A percentile compares a stretch with the other conserved stretches of the same genome.
Evolutionary conservation across 2,888 invertebrate species (phyloP).

Genomic region (Prosapia bicincta): DNA sequence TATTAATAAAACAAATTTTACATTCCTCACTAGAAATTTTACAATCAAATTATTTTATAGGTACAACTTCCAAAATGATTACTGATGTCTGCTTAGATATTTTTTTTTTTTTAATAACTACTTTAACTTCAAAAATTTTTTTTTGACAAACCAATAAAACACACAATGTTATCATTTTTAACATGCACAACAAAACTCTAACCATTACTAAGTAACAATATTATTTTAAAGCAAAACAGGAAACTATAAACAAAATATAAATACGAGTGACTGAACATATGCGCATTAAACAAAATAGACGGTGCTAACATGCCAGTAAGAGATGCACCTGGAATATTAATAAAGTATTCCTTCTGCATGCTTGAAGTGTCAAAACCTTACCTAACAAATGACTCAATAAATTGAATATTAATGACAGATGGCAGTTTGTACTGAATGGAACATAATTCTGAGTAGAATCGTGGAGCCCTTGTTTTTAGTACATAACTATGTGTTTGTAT

Average conservation of each 20-base stretch:
- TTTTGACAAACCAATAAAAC: background rate
- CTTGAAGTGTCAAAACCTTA: conserved; percentile 38
- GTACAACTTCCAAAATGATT: no score
- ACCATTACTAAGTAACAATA: background rate
- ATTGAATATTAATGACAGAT: conserved; percentile 43
- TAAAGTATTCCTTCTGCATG: background rate
- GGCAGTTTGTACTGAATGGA: conserved; percentile 47
- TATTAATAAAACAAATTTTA: no score
- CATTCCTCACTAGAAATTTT: no score
- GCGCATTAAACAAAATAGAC: conserved; percentile 14
- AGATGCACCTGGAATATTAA: conserved; percentile 2
- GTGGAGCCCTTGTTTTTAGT: conserved; percentile 55
- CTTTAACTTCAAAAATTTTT: no score
- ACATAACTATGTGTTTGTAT: conserved; percentile 59
- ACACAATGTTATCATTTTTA: background rate
- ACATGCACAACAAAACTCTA: background rate
- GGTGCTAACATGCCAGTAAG: conserved; percentile 1
- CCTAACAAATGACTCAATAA: conserved; percentile 47
- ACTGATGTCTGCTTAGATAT: no score
- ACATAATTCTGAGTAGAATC: conserved; percentile 54
- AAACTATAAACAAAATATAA: background rate
- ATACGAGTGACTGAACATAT: conserved; percentile 8
- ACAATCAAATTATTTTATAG: no score
- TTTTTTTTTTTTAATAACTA: no score
- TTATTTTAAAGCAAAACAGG: background rate